Base-by-base conservation (phyloP, 2,797 vertebrate species). In the Zonotrichia albicollis region DNA sequence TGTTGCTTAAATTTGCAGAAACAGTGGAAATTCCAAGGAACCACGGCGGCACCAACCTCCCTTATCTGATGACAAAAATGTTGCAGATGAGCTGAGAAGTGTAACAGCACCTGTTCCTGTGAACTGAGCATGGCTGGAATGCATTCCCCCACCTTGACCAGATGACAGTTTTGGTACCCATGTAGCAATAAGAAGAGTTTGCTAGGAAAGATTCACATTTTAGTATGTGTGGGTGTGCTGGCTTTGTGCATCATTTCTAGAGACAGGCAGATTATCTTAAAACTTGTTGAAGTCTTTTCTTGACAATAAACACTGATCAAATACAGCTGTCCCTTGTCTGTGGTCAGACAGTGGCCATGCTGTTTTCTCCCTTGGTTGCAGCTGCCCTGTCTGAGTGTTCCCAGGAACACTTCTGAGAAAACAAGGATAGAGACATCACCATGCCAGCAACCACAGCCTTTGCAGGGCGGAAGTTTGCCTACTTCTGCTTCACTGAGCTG, bases 1-100 rank as follows among this genome's bases (percentile, higher is more conserved):
- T 17, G 36, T 81, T 89, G 74, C 55, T 91, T 65, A 74, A 89
- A 93, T 85, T 88, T 79, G 72, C 93, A 95, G 67, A 80, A 96
- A 87, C 10, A 61, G 15, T 18, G 1, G n/a, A 83, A 92, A 78
- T 94, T 90, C 26, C 75, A 62, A 61, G 23, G 55, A 80, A 66
- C 21, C 6, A 2, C 32, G 78, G 53, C 0, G 0, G 45, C 54
- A 58, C 57, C 18, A 13, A 2, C 27, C 25, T 42, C 40, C 51
- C 36, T 64, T n/a, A 18, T 23, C 55, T 26, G 34, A 71, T 84
- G 72, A 36, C 62, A 64, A 32, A 61, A 53, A 45, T 3, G 5
- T 29, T 58, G 55, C 22, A 8, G 20, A 1, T 30, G 22, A 78
- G 50, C 43, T 77, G 78, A 72, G 61, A 84, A 83, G 45, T 7